Evolutionary conservation across 2,113 vertebrate genomes (phyloP).

Genomic region (Pristiophorus japonicus): DNA sequence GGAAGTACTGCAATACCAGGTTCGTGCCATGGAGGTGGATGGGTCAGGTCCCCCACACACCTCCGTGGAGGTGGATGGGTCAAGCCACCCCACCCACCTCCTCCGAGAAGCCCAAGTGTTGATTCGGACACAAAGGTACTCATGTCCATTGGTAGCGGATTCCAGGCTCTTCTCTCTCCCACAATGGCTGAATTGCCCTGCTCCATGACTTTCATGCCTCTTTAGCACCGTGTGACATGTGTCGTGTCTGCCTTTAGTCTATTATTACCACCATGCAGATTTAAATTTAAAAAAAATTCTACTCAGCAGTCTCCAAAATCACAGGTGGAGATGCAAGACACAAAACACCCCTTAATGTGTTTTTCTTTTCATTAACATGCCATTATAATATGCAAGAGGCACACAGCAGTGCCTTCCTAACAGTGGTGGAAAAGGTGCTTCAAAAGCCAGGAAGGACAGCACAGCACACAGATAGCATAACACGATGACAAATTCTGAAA

Average conservation of each 20-base stretch:
- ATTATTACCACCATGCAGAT: background rate
- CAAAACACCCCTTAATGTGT: background rate
- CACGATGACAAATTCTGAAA: background rate
- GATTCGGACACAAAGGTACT: background rate
- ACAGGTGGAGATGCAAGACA: background rate
- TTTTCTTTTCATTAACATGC: background rate
- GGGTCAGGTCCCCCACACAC: no score
- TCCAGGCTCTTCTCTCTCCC: background rate
- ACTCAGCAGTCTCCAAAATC: conserved; percentile 1
- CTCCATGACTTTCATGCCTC: background rate
- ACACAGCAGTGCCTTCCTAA: background rate
- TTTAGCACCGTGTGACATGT: background rate
- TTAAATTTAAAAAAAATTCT: background rate
- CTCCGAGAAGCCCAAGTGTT: background rate
- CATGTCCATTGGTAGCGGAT: background rate
- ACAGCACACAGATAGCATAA: background rate
- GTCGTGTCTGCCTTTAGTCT: background rate
- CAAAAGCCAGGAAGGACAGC: background rate
- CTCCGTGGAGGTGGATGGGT: no score
- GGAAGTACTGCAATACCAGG: no score
- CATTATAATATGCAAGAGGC: background rate
- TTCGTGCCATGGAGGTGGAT: no score
- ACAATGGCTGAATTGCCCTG: background rate
- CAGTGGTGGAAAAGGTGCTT: background rate
- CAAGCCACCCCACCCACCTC: no score